These are phyloP conservation scores for Phalacrocorax brasilianus DNA, from an alignment of 2,113 vertebrate genomes.

Conservation along the genomic window DNA sequence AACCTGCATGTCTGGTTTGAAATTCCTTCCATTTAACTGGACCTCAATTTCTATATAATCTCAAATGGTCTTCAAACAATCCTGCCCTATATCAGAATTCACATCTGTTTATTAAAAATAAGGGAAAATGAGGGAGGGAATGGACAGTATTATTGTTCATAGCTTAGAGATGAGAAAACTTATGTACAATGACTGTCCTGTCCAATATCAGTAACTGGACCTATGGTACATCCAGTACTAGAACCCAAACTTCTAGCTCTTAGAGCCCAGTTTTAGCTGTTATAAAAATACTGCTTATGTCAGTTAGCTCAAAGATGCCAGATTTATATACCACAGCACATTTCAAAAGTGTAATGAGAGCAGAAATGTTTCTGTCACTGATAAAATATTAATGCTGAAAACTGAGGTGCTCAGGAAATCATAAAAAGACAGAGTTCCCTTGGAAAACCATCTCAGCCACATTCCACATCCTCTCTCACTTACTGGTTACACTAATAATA, in stretches of 20 bases:
- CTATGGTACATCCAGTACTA: not conserved
- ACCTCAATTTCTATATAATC: not conserved
- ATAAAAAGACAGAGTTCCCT: not conserved
- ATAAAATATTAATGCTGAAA: conserved; percentile 21
- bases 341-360: not conserved
- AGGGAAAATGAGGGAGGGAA: not conserved
- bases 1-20: not conserved
- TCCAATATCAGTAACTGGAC: not conserved
- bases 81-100: not conserved
- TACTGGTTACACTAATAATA: not conserved
- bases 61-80: not conserved
- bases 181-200: not conserved
- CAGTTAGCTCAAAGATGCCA: not conserved
- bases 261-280: not conserved
- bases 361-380: not conserved
- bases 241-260: not conserved
- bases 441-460: not conserved
- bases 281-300: not conserved
- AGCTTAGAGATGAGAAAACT: not conserved
- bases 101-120: not conserved
- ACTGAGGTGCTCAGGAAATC: not conserved
- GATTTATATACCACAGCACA: not conserved
- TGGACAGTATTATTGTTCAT: not conserved
- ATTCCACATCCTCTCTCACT: not conserved
- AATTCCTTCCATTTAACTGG: not conserved